Conservation (phyloP, 2,888 invertebrate genomes). For the Drosophila kanekoi region DNA sequence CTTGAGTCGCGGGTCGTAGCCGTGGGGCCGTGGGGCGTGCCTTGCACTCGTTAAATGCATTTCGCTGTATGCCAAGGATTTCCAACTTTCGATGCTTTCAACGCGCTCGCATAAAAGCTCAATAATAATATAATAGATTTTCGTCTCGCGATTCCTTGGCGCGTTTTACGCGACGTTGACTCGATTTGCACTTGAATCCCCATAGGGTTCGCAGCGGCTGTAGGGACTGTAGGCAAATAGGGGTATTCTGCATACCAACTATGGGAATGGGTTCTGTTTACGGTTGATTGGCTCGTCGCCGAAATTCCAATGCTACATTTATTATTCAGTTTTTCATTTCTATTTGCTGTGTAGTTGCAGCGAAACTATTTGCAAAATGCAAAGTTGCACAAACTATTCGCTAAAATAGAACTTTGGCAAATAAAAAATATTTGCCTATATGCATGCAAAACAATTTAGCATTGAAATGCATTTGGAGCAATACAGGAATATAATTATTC, state of each 20-base stretch:
- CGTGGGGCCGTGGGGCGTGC: constrained; percentile 2
- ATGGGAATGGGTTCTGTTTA: constrained; percentile 29
- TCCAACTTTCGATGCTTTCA: constrained; percentile 49
- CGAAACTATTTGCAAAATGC: constrained; percentile 50
- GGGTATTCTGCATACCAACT: not conserved
- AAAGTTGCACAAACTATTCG: constrained; percentile 51
- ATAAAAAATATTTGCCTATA: constrained; percentile 10
- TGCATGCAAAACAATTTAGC: not conserved
- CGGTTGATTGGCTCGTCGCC: constrained; percentile 40
- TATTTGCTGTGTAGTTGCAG: constrained; percentile 17
- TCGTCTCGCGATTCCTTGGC: constrained; percentile 48
- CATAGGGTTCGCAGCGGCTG: constrained; percentile 6
- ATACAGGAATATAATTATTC: too few species aligned
- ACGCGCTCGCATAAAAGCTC: constrained; percentile 59
- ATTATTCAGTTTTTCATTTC: constrained; percentile 18
- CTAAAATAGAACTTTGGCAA: constrained; percentile 20
- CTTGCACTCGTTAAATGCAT: constrained; percentile 52
- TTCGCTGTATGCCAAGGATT: constrained; percentile 52
- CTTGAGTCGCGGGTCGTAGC: not conserved
- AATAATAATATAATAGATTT: constrained; percentile 70
- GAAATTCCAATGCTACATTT: constrained; percentile 37
- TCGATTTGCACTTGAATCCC: constrained; percentile 62
- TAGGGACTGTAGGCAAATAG: not conserved
- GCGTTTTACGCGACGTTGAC: constrained; percentile 48
- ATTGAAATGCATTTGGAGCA: too few species aligned